Conservation (phyloP, 2,797 vertebrate species). For the Morelia viridis region DNA sequence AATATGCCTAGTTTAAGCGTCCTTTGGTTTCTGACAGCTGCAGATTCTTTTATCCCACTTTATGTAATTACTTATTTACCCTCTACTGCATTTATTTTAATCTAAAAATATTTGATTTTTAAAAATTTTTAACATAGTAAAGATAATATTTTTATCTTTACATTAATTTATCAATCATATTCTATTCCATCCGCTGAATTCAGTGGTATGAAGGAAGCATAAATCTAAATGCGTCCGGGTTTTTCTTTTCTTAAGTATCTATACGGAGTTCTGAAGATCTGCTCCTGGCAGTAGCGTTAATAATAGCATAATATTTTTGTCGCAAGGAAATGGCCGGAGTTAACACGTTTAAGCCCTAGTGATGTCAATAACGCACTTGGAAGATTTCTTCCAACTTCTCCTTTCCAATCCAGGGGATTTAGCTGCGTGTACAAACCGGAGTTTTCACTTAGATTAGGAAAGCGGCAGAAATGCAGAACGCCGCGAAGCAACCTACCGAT, state of each 20-base stretch:
- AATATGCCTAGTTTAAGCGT: neutral
- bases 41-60: accelerated
- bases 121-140: neutral
- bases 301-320: neutral
- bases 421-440: neutral
- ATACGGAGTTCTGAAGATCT: neutral
- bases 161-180: neutral
- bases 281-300: neutral
- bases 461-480: neutral
- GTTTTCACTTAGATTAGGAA: neutral
- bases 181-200: neutral
- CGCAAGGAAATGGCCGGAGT: too few species aligned
- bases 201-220: neutral
- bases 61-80: neutral
- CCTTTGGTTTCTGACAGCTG: neutral
- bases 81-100: neutral
- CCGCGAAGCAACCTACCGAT: neutral
- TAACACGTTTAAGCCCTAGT: neutral
- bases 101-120: neutral
- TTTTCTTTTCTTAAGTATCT: neutral
- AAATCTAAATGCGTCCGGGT: neutral
- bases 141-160: neutral
- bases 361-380: neutral
- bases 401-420: neutral
- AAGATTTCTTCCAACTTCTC: neutral